Percentiles rank a stretch among this genome's conserved stretches.
Conservation (phyloP, 2,113 vertebrate species). For the Upupa epops region DNA sequence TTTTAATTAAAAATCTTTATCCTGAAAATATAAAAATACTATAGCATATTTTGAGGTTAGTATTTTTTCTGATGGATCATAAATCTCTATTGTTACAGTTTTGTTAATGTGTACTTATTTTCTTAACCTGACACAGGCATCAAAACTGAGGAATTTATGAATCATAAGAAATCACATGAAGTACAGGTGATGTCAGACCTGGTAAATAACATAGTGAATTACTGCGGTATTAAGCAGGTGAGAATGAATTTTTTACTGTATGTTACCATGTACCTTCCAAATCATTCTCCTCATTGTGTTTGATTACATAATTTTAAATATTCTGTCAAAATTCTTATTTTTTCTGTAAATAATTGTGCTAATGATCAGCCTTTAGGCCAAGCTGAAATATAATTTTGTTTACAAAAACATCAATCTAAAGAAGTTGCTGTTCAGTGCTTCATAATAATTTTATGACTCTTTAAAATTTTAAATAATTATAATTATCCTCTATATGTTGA, state of each 20-base stretch:
- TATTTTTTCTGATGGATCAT: neutral
- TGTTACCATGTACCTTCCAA: neutral
- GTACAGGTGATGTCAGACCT: slow-evolving; percentile 91
- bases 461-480: neutral
- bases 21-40: neutral
- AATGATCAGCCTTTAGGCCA: neutral
- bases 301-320: neutral
- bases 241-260: neutral
- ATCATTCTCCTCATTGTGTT: neutral
- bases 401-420: neutral
- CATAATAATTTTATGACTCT: neutral
- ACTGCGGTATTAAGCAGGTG: slow-evolving; percentile 86
- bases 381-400: neutral
- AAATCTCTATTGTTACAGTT: neutral
- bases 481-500: neutral
- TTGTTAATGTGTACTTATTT: slow-evolving; percentile 10
- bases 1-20: neutral
- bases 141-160: slow-evolving; percentile 91
- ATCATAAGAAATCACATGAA: slow-evolving; percentile 95
- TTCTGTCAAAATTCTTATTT: neutral
- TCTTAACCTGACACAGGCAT: slow-evolving; percentile 65
- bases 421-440: neutral
- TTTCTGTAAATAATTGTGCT: neutral
- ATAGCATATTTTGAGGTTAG: neutral
- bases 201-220: slow-evolving; percentile 77